Conservation (phyloP, 2,888 invertebrate species). For the Gisinianus flammeolus region DNA sequence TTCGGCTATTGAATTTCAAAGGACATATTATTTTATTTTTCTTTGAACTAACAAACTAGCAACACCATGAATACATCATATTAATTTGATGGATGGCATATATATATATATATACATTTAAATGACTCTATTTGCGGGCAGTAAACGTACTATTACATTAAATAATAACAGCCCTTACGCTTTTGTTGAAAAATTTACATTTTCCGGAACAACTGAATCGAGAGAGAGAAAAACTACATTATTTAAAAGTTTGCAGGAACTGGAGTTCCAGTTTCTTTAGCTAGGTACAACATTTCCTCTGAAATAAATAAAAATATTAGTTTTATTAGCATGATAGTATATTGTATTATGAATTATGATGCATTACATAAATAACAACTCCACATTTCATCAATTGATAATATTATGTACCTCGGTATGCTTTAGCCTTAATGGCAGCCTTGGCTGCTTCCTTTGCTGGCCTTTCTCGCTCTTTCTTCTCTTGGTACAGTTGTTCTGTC, state of each 20-base stretch:
- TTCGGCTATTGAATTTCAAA: too few relatives aligned
- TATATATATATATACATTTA: neutral
- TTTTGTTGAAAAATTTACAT: neutral
- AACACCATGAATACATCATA: constrained; percentile 4
- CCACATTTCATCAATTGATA: neutral
- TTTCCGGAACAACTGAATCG: neutral
- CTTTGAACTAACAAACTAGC: constrained; percentile 9
- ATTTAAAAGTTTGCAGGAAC: constrained; percentile 59
- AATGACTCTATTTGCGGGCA: constrained; percentile 10
- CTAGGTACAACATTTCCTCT: constrained; percentile 61
- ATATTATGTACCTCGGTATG: constrained; percentile 66
- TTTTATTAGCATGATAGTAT: neutral
- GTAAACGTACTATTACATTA: neutral
- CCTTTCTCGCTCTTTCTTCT: constrained; percentile 59
- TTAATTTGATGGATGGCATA: constrained; percentile 9
- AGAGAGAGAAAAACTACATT: constrained; percentile 10
- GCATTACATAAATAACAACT: neutral
- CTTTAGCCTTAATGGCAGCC: constrained; percentile 73
- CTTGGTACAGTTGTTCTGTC: constrained; percentile 59
- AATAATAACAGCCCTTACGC: neutral
- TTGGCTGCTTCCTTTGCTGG: constrained; percentile 66
- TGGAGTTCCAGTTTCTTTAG: constrained; percentile 60
- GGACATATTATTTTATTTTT: neutral
- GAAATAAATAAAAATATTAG: constrained; percentile 46
- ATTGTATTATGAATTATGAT: neutral